These are phyloP conservation scores for Pseudanteris insignis DNA, from an alignment of 2,888 invertebrate genomes.

Conservation along the genomic window DNA sequence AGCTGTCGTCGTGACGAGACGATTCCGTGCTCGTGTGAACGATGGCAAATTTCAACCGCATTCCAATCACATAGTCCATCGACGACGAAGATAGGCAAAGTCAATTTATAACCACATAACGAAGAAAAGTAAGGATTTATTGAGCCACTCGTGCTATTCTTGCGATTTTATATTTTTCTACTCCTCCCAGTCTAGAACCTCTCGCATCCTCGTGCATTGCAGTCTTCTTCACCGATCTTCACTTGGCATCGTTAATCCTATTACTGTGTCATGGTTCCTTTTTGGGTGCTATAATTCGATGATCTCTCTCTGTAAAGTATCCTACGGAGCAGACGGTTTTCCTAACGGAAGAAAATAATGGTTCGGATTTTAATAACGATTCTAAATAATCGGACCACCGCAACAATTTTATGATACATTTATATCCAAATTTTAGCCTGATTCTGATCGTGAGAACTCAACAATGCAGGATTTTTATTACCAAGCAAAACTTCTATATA, in stretches of 20 bases:
- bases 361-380: too few species aligned
- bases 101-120: slow-evolving; percentile 47
- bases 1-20: slow-evolving; percentile 22
- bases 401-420: too few species aligned
- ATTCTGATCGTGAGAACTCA: too few species aligned
- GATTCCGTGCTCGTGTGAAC: slow-evolving; percentile 16
- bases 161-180: slow-evolving; percentile 65
- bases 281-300: slow-evolving; percentile 30
- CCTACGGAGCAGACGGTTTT: too few species aligned
- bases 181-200: slow-evolving; percentile 41
- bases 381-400: too few species aligned
- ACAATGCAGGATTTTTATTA: too few species aligned
- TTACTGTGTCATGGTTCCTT: slow-evolving; percentile 34
- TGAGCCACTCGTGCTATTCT: slow-evolving; percentile 53
- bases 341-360: too few species aligned
- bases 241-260: slow-evolving; percentile 23
- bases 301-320: slow-evolving; percentile 25
- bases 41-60: slow-evolving; percentile 26
- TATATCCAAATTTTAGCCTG: too few species aligned
- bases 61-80: slow-evolving; percentile 33
- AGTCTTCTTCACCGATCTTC: slow-evolving; percentile 28
- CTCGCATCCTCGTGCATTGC: slow-evolving; percentile 34
- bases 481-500: too few species aligned
- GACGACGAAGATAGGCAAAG: slow-evolving; percentile 41
- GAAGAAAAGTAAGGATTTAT: slow-evolving; percentile 47